A percentile compares a stretch with the other conserved stretches of the same genome.
Evolutionary conservation across 2,797 vertebrate genomes (phyloP).

Genomic region (Hydrophis major): DNA sequence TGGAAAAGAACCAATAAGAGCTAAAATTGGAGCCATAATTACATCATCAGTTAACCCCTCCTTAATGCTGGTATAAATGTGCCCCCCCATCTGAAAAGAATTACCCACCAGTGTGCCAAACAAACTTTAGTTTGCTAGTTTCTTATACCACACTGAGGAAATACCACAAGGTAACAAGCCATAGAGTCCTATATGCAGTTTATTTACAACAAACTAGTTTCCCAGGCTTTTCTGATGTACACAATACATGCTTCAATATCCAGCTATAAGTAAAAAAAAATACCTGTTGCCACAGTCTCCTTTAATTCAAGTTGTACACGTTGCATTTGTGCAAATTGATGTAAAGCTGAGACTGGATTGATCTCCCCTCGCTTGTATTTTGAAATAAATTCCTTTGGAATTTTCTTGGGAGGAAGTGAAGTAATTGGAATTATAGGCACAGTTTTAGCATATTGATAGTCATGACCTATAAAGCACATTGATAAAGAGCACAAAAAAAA

Average conservation of each 20-base stretch:
- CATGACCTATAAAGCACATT: constrained; percentile 57
- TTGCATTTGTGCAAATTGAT: constrained; percentile 78
- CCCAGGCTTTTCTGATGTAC: neutral
- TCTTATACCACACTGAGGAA: neutral
- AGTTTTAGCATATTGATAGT: constrained; percentile 53
- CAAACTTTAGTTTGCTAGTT: neutral
- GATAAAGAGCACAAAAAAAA: neutral
- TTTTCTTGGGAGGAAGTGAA: constrained; percentile 50
- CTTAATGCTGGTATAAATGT: neutral
- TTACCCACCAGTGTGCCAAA: neutral
- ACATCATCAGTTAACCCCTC: neutral
- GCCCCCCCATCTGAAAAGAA: neutral
- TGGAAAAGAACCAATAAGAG: neutral
- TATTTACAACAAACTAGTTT: neutral
- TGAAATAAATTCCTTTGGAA: constrained; percentile 70
- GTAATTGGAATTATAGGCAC: constrained; percentile 20
- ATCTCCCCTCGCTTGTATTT: constrained; percentile 75
- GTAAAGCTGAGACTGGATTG: constrained; percentile 81
- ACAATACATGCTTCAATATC: neutral
- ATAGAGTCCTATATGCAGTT: neutral
- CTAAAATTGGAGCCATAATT: neutral
- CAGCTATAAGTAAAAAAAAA: neutral
- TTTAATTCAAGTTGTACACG: constrained; percentile 82
- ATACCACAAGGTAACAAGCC: neutral
- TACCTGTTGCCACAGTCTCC: constrained; percentile 84